These are phyloP conservation scores for Mesembrinibis cayennensis DNA, from an alignment of 2,113 vertebrate genomes.

Conservation along the genomic window DNA sequence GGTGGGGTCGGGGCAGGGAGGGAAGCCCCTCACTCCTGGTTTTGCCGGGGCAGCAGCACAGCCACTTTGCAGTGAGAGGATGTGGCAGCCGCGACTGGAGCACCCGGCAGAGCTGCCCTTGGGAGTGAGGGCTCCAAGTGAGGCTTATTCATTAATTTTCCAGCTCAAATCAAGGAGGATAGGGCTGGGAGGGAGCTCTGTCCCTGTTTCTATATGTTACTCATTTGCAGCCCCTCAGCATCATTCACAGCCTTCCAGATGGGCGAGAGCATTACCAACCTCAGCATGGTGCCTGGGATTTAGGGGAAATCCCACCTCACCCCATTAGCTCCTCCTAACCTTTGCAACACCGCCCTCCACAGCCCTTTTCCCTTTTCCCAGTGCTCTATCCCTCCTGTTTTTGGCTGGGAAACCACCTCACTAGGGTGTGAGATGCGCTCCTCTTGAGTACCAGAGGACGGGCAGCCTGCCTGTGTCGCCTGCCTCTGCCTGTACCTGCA, in stretches of 20 bases:
- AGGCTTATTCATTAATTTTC: background rate
- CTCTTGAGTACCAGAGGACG: background rate
- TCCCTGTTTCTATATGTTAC: background rate
- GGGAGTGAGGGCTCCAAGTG: background rate
- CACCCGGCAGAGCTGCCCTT: background rate
- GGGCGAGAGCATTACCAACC: background rate
- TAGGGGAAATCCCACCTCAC: background rate
- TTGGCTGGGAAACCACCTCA: background rate
- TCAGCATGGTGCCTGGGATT: background rate
- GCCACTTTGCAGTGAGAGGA: background rate
- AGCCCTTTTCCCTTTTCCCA: background rate
- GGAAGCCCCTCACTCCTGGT: background rate
- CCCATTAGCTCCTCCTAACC: background rate
- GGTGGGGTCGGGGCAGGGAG: background rate
- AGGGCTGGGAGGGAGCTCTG: background rate
- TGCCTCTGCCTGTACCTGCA: background rate
- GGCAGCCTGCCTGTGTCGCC: background rate
- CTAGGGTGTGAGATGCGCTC: background rate
- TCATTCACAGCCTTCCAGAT: background rate
- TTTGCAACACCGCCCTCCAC: background rate
- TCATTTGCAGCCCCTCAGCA: background rate
- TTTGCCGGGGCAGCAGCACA: fast-evolving
- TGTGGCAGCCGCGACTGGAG: background rate
- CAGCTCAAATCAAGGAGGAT: background rate
- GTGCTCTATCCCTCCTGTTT: background rate